Evolutionary conservation across 2,888 invertebrate genomes (phyloP), one percentile per base, ranked within the genome.

Genomic region (Drosophila neutralis): DNA sequence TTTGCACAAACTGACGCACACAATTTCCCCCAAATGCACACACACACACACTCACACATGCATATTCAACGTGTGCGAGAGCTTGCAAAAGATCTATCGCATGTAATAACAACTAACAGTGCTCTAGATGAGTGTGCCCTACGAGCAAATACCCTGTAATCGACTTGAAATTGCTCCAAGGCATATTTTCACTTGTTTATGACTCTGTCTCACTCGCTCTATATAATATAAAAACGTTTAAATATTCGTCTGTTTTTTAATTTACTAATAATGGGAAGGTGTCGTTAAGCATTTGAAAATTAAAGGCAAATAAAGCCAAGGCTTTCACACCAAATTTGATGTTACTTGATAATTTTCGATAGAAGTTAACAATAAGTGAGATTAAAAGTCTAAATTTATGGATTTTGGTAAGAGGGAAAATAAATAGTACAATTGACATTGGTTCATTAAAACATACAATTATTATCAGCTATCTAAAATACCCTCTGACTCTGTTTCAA

Each of bases 31-130:
- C 60, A 78, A 78, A 72, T 56, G 64, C 70, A 61, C 38, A 69
- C 53, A 54, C 61, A 11, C 40, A 54, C 53, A 52, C 36, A 57
- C 38, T 40, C 51, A 54, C 51, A 56, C 36, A 45, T 57, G 58
- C 24, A 49, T 38, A 57, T 15, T 31, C 15, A 42, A 57, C 21
- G 40, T 31, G 40, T 42, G 21, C 40, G 31, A 62, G 45, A 65
- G 81, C 77, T 79, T 80, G 81, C 79, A 77, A 79, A 77, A 80
- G 82, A 80, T 80, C 81, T 80, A 74, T 71, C 59, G 73, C 76
- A 72, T 69, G 73, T 76, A 67, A 69, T 77, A 57, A 31, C 51
- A 31, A 42, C 57, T 42, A 42, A 42, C 27, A 57, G 31, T 33
- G n/a, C 21, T 42, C 18, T 42, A 15, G 11, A 15, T 15, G 11